Evolutionary conservation across 2,113 vertebrate genomes (phyloP), one percentile per base, ranked within the genome.

Genomic region (Brevimyrus niger): DNA sequence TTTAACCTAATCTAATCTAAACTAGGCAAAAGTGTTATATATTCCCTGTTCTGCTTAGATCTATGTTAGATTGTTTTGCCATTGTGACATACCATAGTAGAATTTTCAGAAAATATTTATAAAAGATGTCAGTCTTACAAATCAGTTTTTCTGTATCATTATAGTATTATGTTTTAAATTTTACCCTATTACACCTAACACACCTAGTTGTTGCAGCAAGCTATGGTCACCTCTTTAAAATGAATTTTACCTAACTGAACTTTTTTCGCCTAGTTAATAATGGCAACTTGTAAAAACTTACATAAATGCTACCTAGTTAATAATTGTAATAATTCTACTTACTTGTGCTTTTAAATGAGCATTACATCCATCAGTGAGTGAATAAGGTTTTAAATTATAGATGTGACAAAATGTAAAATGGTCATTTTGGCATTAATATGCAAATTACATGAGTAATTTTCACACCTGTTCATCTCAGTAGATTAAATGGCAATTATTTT

Each of bases 401-500:
- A 42, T 42, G 46, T 50, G 21, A 48, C 11, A 86, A 50, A 86
- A 86, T 47, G 44, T 50, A 46, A 90, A 90, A 58, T 84, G 51
- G 73, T 69, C 42, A 90, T 27, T 83, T n/a, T 23, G 21, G 83
- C 86, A 82, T 88, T 87, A 76, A 80, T 51, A 58, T 76, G 50
- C 85, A 88, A 86, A 90, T 90, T 86, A 87, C 27, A 87, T 87
- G 65, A 76, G 17, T 73, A 27, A 58, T 90, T 61, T 76, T 47
- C 61, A 80, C 69, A 82, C 87, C 89, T 82, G 76, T 83, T 58
- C 86, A 88, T 88, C 46, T 90, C 21, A 38, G 44, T 73, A 47
- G 35, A 90, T 53, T 73, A 47, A 35, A 90, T 55, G 80, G 86
- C 87, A 90, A 90, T 90, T 90, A 90, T 90, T 90, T 90, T 80